Percentiles rank a stretch among this genome's conserved stretches.
Evolutionary conservation across 2,797 vertebrate genomes (phyloP).

Genomic region (Coccyzus lansbergi): DNA sequence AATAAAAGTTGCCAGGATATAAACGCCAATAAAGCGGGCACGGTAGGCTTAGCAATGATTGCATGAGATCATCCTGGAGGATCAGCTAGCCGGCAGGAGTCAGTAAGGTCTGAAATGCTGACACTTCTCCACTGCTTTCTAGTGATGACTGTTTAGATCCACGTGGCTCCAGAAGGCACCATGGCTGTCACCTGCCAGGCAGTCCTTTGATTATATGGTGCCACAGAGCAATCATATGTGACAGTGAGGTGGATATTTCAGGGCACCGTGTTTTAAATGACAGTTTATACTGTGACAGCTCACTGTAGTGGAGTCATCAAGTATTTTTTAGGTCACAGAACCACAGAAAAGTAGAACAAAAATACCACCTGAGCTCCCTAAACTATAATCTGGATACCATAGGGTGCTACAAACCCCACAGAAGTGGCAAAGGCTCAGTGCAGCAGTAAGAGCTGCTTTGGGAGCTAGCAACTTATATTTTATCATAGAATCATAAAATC

Average conservation of each 20-base stretch:
- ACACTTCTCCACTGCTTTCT: slow-evolving; percentile 4
- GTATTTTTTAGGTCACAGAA: background rate
- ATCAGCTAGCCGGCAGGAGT: background rate
- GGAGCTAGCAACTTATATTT: background rate
- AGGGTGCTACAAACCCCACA: background rate
- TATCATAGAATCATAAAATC: no score
- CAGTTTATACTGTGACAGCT: background rate
- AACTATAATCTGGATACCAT: background rate
- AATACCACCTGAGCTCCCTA: background rate
- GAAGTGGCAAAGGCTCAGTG: background rate
- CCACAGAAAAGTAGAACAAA: background rate
- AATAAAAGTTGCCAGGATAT: background rate
- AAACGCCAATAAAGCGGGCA: background rate
- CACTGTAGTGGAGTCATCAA: background rate
- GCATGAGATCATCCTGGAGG: background rate
- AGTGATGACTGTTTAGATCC: background rate
- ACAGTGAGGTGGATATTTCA: background rate
- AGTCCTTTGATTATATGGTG: background rate
- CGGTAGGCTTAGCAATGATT: background rate
- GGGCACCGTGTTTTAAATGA: background rate
- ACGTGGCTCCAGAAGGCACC: background rate
- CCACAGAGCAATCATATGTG: background rate
- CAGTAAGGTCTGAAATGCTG: background rate
- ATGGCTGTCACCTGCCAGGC: background rate
- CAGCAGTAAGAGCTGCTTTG: background rate